phyloP scores from a whole-genome alignment of 1,140 invertebrate genomes.

The Bicyclus anynana region DNA sequence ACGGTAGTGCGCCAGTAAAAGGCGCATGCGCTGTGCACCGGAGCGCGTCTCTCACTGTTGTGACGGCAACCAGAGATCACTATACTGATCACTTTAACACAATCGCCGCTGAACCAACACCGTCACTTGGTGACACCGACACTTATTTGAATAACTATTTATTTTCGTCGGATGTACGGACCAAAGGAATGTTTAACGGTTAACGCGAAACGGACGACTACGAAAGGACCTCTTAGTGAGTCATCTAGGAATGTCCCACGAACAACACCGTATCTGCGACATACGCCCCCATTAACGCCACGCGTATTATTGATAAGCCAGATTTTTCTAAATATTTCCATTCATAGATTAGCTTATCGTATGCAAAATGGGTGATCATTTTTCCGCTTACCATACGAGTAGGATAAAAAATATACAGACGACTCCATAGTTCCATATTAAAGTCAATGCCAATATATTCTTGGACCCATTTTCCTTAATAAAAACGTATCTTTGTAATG shows the following conservation, averaged over 20 bases:
- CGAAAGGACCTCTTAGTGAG: constrained; percentile 5
- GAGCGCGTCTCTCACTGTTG: constrained; percentile 55
- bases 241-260: constrained; percentile 15
- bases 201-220: neutral
- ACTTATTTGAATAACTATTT: constrained; percentile 8
- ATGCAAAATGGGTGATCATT: too few relatives aligned
- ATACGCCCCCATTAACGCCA: constrained; percentile 14
- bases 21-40: constrained; percentile 60
- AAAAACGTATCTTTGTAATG: too few relatives aligned
- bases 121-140: constrained; percentile 18
- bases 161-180: constrained; percentile 16
- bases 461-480: too few relatives aligned
- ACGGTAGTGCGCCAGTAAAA: constrained; percentile 15
- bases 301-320: constrained; percentile 1
- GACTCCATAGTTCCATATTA: too few relatives aligned
- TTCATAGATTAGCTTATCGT: neutral
- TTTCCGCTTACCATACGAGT: too few relatives aligned
- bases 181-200: constrained; percentile 11
- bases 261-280: too few relatives aligned
- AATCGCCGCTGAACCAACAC: constrained; percentile 18
- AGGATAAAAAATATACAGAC: too few relatives aligned
- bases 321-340: neutral
- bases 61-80: constrained; percentile 43
- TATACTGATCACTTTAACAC: constrained; percentile 23
- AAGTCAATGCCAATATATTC: too few relatives aligned